Evolutionary conservation across 2,797 vertebrate species (phyloP).

Genomic region (Hyperoplus immaculatus): DNA sequence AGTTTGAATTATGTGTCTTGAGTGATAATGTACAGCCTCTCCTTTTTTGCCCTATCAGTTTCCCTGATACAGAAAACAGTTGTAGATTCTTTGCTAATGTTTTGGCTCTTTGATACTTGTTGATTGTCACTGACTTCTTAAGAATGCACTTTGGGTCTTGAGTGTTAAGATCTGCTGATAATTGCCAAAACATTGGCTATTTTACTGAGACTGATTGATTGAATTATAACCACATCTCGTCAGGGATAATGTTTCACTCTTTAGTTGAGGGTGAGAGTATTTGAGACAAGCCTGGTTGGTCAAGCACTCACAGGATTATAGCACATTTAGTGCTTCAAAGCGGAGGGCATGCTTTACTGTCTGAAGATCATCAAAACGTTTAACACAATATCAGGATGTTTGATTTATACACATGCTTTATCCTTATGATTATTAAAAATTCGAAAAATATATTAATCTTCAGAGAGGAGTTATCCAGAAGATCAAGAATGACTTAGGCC

Average conservation of each 20-base stretch:
- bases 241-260: slow-evolving; percentile 33
- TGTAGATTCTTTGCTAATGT: too few species aligned
- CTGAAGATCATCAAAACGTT: slow-evolving; percentile 25
- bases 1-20: too few species aligned
- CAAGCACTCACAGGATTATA: slow-evolving; percentile 25
- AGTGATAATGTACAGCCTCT: too few species aligned
- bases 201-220: slow-evolving; percentile 14
- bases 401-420: slow-evolving; percentile 40
- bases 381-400: slow-evolving; percentile 6
- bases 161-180: slow-evolving; percentile 15
- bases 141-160: background rate
- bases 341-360: slow-evolving; percentile 3
- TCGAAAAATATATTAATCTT: slow-evolving; percentile 39
- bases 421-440: slow-evolving; percentile 44
- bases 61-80: too few species aligned
- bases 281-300: slow-evolving; percentile 23
- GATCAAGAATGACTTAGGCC: slow-evolving; percentile 45
- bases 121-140: slow-evolving; percentile 9
- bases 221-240: slow-evolving; percentile 16
- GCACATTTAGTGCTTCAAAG: slow-evolving; percentile 19
- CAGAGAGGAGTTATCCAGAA: slow-evolving; percentile 20
- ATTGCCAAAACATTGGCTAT: background rate
- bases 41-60: too few species aligned
- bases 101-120: background rate
- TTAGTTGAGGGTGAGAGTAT: slow-evolving; percentile 6